Percentiles rank a stretch among this genome's conserved stretches.
Conservation (phyloP, 2,888 invertebrate species). For the Oscheius sp. region DNA sequence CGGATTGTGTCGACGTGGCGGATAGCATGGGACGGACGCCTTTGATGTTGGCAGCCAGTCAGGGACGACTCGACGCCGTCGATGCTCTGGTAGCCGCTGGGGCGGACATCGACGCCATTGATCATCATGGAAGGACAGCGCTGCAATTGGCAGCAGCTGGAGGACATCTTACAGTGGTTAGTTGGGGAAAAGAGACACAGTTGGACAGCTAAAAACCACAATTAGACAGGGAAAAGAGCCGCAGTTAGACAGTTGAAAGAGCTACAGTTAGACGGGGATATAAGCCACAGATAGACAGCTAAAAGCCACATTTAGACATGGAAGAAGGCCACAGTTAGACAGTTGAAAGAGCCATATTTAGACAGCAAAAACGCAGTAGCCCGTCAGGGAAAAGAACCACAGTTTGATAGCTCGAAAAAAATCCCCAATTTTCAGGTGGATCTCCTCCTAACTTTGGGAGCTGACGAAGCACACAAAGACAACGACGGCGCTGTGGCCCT, state of each 20-base stretch:
- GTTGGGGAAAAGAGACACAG: no score
- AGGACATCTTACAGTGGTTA: conserved; percentile 49
- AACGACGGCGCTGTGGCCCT: conserved; percentile 62
- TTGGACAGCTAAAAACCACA: no score
- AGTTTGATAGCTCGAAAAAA: no score
- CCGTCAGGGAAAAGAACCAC: no score
- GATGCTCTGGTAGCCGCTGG: conserved; percentile 45
- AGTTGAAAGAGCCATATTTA: no score
- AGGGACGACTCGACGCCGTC: conserved; percentile 54
- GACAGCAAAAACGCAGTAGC: no score
- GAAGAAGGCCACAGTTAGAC: no score
- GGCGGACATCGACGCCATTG: conserved; percentile 57
- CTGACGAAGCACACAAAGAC: conserved; percentile 62
- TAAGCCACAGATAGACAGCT: no score
- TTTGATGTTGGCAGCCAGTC: conserved; percentile 59
- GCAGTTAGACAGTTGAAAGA: no score
- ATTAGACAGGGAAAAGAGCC: no score
- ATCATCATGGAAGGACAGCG: conserved; percentile 59
- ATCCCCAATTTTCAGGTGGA: conserved; percentile 31
- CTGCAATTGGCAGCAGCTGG: conserved; percentile 59
- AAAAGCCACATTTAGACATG: no score
- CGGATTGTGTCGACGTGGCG: conserved; percentile 41
- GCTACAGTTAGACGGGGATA: no score
- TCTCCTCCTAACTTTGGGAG: conserved; percentile 51
- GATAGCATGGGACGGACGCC: conserved; percentile 57